A percentile compares a stretch with the other conserved stretches of the same genome.
Conservation (phyloP, 2,797 vertebrate species). For the Kryptolebias ocellatus region DNA sequence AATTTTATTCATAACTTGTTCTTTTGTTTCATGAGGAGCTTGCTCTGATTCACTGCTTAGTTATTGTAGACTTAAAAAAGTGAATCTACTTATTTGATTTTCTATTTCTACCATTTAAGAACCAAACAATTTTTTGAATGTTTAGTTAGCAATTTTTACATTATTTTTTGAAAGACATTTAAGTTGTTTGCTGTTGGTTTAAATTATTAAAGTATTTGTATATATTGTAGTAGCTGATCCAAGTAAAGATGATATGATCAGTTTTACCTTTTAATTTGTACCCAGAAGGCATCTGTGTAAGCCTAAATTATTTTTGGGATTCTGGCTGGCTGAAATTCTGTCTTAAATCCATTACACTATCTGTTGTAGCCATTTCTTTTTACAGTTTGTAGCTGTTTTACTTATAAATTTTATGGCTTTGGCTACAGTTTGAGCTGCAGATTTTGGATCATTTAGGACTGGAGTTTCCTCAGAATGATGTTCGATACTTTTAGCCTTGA, state of each 20-base stretch:
- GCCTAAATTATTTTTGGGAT: neutral
- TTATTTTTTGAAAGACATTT: no score
- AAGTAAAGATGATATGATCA: neutral
- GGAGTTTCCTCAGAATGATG: conserved; percentile 43
- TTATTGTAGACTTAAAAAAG: no score
- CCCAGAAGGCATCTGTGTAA: neutral
- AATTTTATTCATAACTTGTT: no score
- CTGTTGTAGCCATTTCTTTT: neutral
- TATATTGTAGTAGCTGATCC: neutral
- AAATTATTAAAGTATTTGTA: no score
- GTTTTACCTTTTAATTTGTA: neutral
- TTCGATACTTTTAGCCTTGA: conserved; percentile 61
- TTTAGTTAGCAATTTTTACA: no score
- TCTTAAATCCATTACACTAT: neutral
- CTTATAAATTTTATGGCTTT: neutral
- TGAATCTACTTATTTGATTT: no score
- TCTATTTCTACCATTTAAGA: no score
- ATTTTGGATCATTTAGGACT: conserved; percentile 26
- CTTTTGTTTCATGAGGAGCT: no score
- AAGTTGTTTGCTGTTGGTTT: no score
- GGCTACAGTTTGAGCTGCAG: neutral
- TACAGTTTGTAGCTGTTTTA: neutral
- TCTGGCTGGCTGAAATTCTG: no score
- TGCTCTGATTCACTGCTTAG: no score
- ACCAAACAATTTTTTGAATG: no score